These are phyloP conservation scores for Tricholauxania praeusta DNA, from an alignment of 2,888 invertebrate species.

Conservation along the genomic window DNA sequence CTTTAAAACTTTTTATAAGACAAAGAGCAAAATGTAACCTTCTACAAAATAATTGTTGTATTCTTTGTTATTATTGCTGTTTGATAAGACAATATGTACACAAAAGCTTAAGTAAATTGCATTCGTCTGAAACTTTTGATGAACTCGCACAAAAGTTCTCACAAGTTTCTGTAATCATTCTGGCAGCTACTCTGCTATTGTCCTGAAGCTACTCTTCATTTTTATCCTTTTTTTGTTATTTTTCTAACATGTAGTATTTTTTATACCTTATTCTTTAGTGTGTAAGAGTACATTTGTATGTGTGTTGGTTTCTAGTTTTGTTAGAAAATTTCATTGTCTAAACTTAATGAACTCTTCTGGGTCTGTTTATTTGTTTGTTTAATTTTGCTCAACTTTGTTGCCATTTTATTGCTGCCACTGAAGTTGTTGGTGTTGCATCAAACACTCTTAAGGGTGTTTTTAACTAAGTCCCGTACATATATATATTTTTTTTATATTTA, in stretches of 20 bases:
- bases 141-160: too few relatives aligned
- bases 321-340: neutral
- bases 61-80: neutral
- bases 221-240: too few relatives aligned
- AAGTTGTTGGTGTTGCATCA: neutral
- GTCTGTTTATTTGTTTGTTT: constrained; percentile 5
- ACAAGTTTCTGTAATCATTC: neutral
- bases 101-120: neutral
- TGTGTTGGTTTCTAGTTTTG: neutral
- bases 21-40: too few relatives aligned
- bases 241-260: too few relatives aligned
- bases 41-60: too few relatives aligned
- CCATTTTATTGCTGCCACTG: neutral
- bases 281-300: neutral
- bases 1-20: too few relatives aligned
- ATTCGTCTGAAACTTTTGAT: neutral
- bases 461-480: neutral
- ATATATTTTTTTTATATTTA: neutral
- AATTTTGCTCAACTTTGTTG: constrained; percentile 2
- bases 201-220: neutral
- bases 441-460: neutral
- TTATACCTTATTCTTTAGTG: neutral
- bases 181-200: neutral
- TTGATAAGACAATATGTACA: constrained; percentile 9
- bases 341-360: constrained; percentile 17